A percentile compares a stretch with the other conserved stretches of the same genome.
Evolutionary conservation across 2,113 vertebrate species (phyloP).

Genomic region (Scalopus aquaticus): DNA sequence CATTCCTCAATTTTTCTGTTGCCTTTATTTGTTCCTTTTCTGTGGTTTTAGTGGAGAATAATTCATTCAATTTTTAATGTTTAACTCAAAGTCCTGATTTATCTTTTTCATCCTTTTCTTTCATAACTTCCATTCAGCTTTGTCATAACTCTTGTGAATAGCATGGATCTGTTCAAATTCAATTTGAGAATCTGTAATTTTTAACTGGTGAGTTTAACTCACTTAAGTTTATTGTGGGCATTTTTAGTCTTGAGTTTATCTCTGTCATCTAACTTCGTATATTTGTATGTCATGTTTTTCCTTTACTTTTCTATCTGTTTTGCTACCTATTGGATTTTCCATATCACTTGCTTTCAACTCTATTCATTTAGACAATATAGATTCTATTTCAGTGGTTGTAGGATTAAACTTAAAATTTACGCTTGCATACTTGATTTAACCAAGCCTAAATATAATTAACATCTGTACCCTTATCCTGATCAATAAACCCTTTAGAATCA

Average conservation of each 20-base stretch:
- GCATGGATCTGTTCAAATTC: not conserved
- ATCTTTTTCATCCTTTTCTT: not conserved
- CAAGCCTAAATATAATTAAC: not conserved
- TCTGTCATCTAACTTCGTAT: not conserved
- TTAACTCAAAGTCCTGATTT: slow-evolving; percentile 22
- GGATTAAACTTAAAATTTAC: slow-evolving; percentile 27
- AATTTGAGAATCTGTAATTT: slow-evolving; percentile 1
- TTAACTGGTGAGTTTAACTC: not conserved
- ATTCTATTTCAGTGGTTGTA: not conserved
- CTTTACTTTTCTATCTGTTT: not conserved
- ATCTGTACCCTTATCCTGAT: not conserved
- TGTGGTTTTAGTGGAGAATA: not conserved
- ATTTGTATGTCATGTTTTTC: not conserved
- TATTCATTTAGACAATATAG: slow-evolving; percentile 29
- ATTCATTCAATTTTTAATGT: slow-evolving; percentile 12
- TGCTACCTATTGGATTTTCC: not conserved
- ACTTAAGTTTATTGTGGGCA: slow-evolving; percentile 39
- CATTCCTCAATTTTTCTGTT: slow-evolving; percentile 4
- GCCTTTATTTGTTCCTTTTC: slow-evolving; percentile 26
- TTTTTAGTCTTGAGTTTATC: not conserved
- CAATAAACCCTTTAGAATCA: not conserved
- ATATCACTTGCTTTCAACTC: not conserved
- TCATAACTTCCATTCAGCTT: not conserved
- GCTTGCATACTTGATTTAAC: not conserved
- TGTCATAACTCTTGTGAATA: not conserved